These are phyloP conservation scores for Oasisia sp. DNA, from an alignment of 2,888 invertebrate genomes.

Conservation along the genomic window DNA sequence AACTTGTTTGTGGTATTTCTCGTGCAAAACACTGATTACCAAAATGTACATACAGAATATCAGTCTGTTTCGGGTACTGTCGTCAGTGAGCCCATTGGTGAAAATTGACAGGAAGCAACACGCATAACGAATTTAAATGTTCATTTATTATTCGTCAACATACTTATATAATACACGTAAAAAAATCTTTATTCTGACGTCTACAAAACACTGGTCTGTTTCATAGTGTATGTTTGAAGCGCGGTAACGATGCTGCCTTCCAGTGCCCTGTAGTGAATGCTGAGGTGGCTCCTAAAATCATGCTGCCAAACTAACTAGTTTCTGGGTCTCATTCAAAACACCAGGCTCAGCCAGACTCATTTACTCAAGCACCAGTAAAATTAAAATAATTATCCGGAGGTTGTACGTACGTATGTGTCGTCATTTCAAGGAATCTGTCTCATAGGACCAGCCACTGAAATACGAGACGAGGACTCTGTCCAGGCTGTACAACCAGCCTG, in stretches of 20 bases:
- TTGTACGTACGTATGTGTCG: not conserved
- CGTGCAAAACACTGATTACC: too few relatives aligned
- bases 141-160: constrained; percentile 12
- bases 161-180: constrained; percentile 10
- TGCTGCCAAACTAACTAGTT: constrained; percentile 13
- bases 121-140: constrained; percentile 1
- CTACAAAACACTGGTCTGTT: constrained; percentile 17
- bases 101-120: not conserved
- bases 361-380: constrained; percentile 5
- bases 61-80: not conserved
- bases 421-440: not conserved
- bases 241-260: not conserved
- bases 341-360: constrained; percentile 17
- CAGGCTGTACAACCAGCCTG: constrained; percentile 10
- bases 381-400: not conserved
- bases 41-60: not conserved
- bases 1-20: too few relatives aligned
- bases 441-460: not conserved
- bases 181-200: constrained; percentile 10
- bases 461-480: not conserved
- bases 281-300: constrained; percentile 5
- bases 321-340: constrained; percentile 13
- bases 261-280: not conserved
- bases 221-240: not conserved
- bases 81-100: not conserved